phyloP scores from a whole-genome alignment of 2,888 invertebrate species.

The Drosophila meridiana region DNA sequence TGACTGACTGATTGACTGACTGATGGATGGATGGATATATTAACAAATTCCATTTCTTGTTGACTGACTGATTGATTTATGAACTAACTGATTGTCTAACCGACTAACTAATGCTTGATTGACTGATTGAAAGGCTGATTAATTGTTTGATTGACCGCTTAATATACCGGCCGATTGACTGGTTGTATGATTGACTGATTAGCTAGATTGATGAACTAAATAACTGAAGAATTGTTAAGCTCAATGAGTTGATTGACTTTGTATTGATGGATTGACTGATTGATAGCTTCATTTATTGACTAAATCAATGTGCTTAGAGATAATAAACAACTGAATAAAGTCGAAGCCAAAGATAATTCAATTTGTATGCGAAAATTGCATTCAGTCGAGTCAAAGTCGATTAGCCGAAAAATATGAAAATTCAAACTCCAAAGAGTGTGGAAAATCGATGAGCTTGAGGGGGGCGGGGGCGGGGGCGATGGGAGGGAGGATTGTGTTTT shows the following conservation, averaged over 20 bases:
- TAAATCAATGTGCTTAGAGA: background rate
- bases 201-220: no score
- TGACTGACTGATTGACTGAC: background rate
- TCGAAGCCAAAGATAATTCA: background rate
- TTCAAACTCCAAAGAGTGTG: constrained; percentile 17
- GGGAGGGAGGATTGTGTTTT: background rate
- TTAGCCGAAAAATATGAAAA: constrained; percentile 30
- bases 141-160: no score
- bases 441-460: constrained; percentile 24
- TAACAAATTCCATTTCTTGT: no score
- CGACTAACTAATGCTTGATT: background rate
- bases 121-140: background rate
- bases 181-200: no score
- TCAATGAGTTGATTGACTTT: no score
- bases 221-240: no score
- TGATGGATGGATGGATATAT: background rate
- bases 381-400: constrained; percentile 14
- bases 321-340: background rate
- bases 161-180: no score
- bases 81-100: background rate
- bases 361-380: background rate
- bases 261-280: background rate
- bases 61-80: background rate
- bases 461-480: background rate
- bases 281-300: background rate